phyloP scores from a whole-genome alignment of 2,797 vertebrate genomes.

The Ctenochaetus hawaiiensis region DNA sequence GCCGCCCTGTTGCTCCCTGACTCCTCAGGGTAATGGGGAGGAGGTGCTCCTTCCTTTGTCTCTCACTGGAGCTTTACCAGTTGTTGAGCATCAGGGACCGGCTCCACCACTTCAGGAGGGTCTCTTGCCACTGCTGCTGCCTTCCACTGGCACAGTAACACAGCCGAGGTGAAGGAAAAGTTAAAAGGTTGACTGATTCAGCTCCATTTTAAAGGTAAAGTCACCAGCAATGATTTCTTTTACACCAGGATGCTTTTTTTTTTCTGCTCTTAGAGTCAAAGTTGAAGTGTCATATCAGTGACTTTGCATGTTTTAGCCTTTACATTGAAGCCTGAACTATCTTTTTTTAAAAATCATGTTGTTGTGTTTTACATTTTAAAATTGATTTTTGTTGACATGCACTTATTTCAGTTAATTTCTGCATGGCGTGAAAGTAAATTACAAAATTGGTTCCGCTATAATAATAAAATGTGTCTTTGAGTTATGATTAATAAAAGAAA shows the following conservation, averaged over 20 bases:
- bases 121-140: conserved; percentile 16
- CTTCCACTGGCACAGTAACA: not conserved
- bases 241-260: not conserved
- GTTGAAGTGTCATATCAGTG: not conserved
- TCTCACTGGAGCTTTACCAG: conserved; percentile 54
- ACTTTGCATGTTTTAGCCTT: conserved; percentile 11
- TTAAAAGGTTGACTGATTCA: not conserved
- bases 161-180: conserved; percentile 13
- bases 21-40: conserved; percentile 65
- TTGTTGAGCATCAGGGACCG: conserved; percentile 48
- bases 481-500: not conserved
- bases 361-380: not conserved
- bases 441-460: not conserved
- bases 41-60: conserved; percentile 62
- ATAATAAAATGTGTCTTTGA: not conserved
- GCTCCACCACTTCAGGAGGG: conserved; percentile 52
- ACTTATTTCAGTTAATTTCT: not conserved
- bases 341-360: not conserved
- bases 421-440: not conserved
- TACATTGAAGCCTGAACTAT: not conserved
- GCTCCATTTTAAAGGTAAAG: conserved; percentile 51
- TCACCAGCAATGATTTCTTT: not conserved
- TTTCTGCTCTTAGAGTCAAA: not conserved
- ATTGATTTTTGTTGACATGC: not conserved
- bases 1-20: conserved; percentile 35